Base-by-base conservation (phyloP, 2,113 vertebrate species). In the Eptatretus burgeri region DNA sequence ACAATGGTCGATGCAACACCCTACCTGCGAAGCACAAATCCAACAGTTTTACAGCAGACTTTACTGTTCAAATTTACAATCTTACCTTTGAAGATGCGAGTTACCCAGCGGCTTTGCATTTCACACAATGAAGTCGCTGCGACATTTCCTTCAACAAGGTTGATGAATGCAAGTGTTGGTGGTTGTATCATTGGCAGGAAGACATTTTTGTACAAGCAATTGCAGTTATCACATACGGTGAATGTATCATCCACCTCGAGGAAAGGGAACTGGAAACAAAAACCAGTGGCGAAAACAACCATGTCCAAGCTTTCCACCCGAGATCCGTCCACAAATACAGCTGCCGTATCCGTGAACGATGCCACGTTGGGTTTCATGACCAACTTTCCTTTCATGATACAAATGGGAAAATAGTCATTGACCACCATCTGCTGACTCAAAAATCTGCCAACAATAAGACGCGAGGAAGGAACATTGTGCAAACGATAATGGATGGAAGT, bases 261-360 rank as follows among this genome's bases (percentile, higher is more conserved):
- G 66, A 88, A 93, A 0, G 81, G 76, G 68, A 86, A 91, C 9
- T 51, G 69, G 69, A 71, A 73, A 13, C 49, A 73, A 66, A 87
- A 93, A 65, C 88, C 88, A 0, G 87, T 93, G 65, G 87, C 84
- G 51, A 95, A 88, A 60, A 95, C 67, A 27, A 91, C 76, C 0
- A 63, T 71, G 13, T 87, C 81, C 0, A 89, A 71, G 41, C 85
- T 74, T 70, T 88, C 88, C 27, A 7, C 27, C 51, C 51, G 70
- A 4, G 78, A 77, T n/a, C 76, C 77, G 0, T 95, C 84, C 51
- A 82, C 79, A 53, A 95, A 95, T 17, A 80, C 68, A 63, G 77
- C 79, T 8, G 74, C 74, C 0, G 76, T 80, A 18, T 77, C 76
- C 0, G 70, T 78, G 73, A 94, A 83, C 62, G 74, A 70, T 56